Evolutionary conservation across 2,888 invertebrate genomes (phyloP), one percentile per base, ranked within the genome.

Genomic region (Operophtera brumata): DNA sequence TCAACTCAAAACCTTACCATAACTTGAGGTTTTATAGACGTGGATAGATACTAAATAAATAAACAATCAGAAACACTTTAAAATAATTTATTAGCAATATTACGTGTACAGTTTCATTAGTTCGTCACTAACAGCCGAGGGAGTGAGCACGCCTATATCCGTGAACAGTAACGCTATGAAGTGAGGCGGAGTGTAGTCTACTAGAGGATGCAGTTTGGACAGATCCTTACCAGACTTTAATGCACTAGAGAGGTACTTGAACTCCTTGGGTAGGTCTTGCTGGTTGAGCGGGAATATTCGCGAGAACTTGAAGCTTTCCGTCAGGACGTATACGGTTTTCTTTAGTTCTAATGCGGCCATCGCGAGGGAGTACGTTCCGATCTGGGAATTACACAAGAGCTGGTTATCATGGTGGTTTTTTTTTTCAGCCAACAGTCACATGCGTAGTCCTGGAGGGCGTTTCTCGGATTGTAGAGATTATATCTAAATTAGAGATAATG

Each of bases 231-330:
- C 75, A 2, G 78, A 80, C 47, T 82, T 80, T 6, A 86, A 67
- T 59, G 90, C 91, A 91, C 94, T 91, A 0, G 84, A 85, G 6
- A 90, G 69, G 58, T 90, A 90, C 65, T 97, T 97, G 76, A 97
- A 98, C 76, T 96, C 95, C 61, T 95, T 92, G 0, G 98, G 97
- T 35, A 99, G 83, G 82, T 99, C 98, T 47, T 93, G 91, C 78
- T 99, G 98, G 85, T 97, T 97, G 8, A 99, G 87, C 0, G 99
- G 99, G 84, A 96, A 99, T 59, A 97, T 92, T 59, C 98, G 92
- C 0, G 97, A 95, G 88, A 99, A 99, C 84, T 99, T 99, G 79
- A 99, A 98, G 80, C 98, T 99, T 83, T 99, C 99, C 0, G 98
- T 96, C 14, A 99, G 89, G 0, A 99, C 99, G 81, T 98, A 99